Evolutionary conservation across 2,888 invertebrate species (phyloP), one percentile per base, ranked within the genome.

Genomic region (Germaria angustata): DNA sequence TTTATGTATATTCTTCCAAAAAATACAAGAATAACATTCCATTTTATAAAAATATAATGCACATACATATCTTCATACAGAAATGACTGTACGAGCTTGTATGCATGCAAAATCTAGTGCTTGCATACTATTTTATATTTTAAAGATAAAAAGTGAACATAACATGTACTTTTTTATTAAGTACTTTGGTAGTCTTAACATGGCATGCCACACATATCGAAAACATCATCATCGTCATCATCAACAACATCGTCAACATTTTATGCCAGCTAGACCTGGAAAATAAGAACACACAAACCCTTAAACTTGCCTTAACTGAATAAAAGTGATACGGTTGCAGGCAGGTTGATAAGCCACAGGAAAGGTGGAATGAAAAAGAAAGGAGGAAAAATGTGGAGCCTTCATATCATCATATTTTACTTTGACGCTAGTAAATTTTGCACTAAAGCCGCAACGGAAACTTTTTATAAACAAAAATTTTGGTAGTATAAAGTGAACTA

Each of bases 181-280:
- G 72, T 63, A 63, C 46, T 81, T 78, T 81, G 59, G 61, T 51
- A 72, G 77, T 72, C 68, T 72, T 81, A 78, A 63, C 46, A 72
- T 78, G 77, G 49, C 72, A 78, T 72, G 68, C 81, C 77, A 57
- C 72, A 73, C 77, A 81, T 77, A 78, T 77, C 72, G 78, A 55
- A 76, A 72, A 34, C 77, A 73, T 39, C 68, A 69, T 46, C 55
- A 61, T 46, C 44, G 51, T 49, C 53, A 72, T 28, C 51, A 72
- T 51, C 28, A 73, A 44, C 72, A 77, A 15, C 77, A 68, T 68
- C 71, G 39, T 55, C 61, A 68, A 65, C 65, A 80, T 75, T 55
- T 73, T 57, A 46, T 24, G 44, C n/a, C 65, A 71, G 41, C 9
- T 51, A 80, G 49, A 32, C 57, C 44, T 51, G 46, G 17, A 28